phyloP scores from a whole-genome alignment of 2,113 vertebrate genomes.

The Hippocampus abdominalis region DNA sequence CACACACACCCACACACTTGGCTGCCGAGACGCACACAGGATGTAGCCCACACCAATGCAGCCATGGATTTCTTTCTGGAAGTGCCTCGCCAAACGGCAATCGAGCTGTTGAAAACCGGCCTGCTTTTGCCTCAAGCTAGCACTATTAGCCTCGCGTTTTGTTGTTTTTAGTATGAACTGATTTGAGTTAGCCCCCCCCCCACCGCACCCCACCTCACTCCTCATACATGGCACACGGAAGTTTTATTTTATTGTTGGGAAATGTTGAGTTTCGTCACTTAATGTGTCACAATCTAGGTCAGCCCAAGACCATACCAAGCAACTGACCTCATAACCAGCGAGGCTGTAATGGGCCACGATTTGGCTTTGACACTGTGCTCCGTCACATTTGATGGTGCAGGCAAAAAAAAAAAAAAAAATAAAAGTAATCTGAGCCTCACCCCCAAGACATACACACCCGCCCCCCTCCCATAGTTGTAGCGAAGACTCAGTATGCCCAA shows the following conservation, averaged over 20 bases:
- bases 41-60: conserved; percentile 8
- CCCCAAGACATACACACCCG: no score
- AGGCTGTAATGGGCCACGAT: neutral
- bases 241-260: neutral
- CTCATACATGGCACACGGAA: neutral
- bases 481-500: no score
- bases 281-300: neutral
- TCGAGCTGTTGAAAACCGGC: neutral
- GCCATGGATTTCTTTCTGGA: neutral
- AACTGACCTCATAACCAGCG: neutral
- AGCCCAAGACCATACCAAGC: neutral
- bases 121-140: neutral
- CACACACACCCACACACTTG: neutral
- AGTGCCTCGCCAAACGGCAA: neutral
- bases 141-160: neutral
- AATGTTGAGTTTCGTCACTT: neutral
- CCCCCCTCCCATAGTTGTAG: no score
- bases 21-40: conserved; percentile 6
- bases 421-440: no score
- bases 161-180: neutral
- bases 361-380: neutral
- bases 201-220: neutral
- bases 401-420: no score
- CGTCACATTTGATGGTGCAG: no score
- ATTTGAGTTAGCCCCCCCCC: neutral